Base-by-base conservation (phyloP, 92 coral and sea anemone genomes). In the Palythoa grandiflora region DNA sequence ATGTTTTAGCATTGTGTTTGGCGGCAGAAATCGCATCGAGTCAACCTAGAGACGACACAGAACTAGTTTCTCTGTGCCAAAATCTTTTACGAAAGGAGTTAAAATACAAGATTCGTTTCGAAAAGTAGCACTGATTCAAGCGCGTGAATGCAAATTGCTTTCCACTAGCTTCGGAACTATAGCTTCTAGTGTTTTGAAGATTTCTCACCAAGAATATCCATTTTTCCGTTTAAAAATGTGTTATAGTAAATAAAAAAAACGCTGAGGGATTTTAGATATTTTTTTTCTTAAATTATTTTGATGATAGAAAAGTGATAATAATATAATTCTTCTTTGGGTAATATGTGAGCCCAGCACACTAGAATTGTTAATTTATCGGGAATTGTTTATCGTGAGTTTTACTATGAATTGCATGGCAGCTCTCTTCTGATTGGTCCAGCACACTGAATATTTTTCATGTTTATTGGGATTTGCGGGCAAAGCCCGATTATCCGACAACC, bases 401-500 rank as follows among this genome's bases (percentile, higher is more conserved):
- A 60, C 57, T 35, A 57, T 81, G 75, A 68, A 12, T 66, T 81
- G n/a, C 61, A 1, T 21, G 19, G 6, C 11, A 47, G 75, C 20
- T 81, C 13, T 28, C 38, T 4, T 7, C 20, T 68, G 86, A 81
- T 81, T 81, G 86, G 86, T 38, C 60, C 5, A 20, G 20, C 38
- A 19, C 38, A 47, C n/a, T 81, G 76, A 93, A 94, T 94, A 91
- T 53, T 71, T 72, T 53, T 75, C 73, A 73, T 57, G 77, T 70
- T 92, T 79, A 94, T 91, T 93, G 90, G 89, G 92, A 87, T 89
- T 92, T 94, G 98, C 89, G 95, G 98, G 85, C 81, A 90, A 85
- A 84, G 84, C 78, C 80, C 87, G 93, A 93, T 93, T 89, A 92
- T 87, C 93, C 88, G 93, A 91, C 88, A 89, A 92, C 96, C 93